A percentile compares a stretch with the other conserved stretches of the same genome.
phyloP scores from a whole-genome alignment of 2,888 invertebrate genomes.

The Acronicta psi region DNA sequence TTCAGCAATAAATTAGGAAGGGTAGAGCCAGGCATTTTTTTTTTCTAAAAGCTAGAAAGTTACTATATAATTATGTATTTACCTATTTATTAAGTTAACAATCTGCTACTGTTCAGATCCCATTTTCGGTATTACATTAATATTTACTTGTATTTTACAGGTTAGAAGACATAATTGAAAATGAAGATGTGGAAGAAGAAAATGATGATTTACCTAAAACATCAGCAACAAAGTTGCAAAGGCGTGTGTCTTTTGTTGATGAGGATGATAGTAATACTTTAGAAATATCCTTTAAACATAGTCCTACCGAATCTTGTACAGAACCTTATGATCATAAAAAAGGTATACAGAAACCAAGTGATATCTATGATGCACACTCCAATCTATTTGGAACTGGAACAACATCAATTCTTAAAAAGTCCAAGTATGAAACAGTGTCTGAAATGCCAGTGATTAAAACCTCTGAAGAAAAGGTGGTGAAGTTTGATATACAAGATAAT shows the following conservation, averaged over 20 bases:
- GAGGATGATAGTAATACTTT: slow-evolving; percentile 77
- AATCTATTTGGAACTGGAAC: slow-evolving; percentile 67
- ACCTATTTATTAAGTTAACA: too few relatives aligned
- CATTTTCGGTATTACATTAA: too few relatives aligned
- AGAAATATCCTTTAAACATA: slow-evolving; percentile 78
- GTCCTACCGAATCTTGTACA: slow-evolving; percentile 62
- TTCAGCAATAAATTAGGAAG: too few relatives aligned
- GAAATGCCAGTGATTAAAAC: slow-evolving; percentile 2
- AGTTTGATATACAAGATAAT: slow-evolving; percentile 15
- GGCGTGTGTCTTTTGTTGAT: slow-evolving; percentile 80
- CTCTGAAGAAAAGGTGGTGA: slow-evolving; percentile 21
- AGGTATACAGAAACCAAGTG: slow-evolving; percentile 82
- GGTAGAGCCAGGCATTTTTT: too few relatives aligned
- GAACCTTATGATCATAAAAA: slow-evolving; percentile 66
- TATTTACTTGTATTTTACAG: slow-evolving; percentile 23
- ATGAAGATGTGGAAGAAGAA: slow-evolving; percentile 63
- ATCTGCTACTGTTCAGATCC: too few relatives aligned
- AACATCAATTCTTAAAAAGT: slow-evolving; percentile 80
- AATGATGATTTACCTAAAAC: slow-evolving; percentile 35
- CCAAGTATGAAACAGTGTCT: slow-evolving; percentile 63
- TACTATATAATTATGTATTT: too few relatives aligned
- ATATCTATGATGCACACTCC: slow-evolving; percentile 76
- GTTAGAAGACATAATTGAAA: slow-evolving; percentile 69
- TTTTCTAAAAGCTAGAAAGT: too few relatives aligned
- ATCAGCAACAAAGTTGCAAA: slow-evolving; percentile 58